Evolutionary conservation across 2,797 vertebrate species (phyloP).

Genomic region (Anguilla pacifica): DNA sequence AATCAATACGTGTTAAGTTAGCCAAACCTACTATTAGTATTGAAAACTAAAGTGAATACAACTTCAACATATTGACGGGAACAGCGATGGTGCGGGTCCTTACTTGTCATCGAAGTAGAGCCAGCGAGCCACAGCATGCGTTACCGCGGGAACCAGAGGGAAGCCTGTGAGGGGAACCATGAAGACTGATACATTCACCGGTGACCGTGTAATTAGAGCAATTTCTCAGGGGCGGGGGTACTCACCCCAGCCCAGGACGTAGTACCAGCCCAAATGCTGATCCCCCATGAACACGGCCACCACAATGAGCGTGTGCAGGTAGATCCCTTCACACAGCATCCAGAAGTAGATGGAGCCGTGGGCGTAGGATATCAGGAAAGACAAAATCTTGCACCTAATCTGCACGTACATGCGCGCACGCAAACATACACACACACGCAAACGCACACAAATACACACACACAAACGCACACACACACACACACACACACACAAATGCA

Average conservation of each 20-base stretch:
- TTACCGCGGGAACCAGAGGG: conserved; percentile 71
- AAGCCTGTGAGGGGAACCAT: conserved; percentile 62
- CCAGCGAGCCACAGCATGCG: conserved; percentile 68
- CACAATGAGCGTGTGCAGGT: conserved; percentile 82
- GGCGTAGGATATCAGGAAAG: conserved; percentile 66
- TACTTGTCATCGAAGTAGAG: conserved; percentile 73
- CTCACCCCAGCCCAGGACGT: conserved; percentile 80
- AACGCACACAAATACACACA: background rate
- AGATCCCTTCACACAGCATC: conserved; percentile 84
- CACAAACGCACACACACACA: background rate
- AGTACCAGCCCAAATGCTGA: conserved; percentile 80
- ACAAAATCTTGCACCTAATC: conserved; percentile 75
- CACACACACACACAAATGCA: background rate
- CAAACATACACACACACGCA: background rate
- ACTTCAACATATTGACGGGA: background rate
- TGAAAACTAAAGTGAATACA: too few relatives aligned
- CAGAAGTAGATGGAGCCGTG: conserved; percentile 75
- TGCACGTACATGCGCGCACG: conserved; percentile 38
- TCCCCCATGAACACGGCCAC: conserved; percentile 80
- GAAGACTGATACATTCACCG: conserved; percentile 25
- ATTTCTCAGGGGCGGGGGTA: conserved; percentile 2
- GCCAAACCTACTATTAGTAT: too few relatives aligned
- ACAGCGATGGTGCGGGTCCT: conserved; percentile 26
- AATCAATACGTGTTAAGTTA: too few relatives aligned
- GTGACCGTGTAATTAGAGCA: too few relatives aligned